Conservation (phyloP, 2,797 vertebrate species). For the Iguana delicatissima region DNA sequence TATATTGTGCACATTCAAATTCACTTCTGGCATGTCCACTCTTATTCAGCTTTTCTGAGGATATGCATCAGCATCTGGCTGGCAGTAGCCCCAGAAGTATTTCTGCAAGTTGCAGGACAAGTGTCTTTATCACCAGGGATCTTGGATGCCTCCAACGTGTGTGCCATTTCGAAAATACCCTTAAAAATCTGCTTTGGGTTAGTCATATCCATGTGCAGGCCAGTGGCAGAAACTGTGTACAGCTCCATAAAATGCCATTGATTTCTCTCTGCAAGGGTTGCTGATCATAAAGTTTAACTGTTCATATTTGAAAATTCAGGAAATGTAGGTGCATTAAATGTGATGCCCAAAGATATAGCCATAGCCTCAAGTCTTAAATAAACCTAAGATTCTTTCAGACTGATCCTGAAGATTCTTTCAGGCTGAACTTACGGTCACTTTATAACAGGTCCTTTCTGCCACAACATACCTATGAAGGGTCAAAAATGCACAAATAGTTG, state of each 20-base stretch:
- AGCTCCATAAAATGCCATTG: neutral
- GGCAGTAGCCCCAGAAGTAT: neutral
- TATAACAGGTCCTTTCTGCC: neutral
- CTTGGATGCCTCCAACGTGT: neutral
- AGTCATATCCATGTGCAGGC: neutral
- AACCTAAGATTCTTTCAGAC: neutral
- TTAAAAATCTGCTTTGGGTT: neutral
- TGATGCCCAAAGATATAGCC: neutral
- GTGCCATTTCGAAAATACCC: neutral
- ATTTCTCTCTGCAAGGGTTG: neutral
- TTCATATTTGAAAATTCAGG: neutral
- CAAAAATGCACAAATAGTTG: neutral
- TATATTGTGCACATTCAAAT: neutral
- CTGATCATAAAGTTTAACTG: neutral
- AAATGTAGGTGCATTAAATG: neutral
- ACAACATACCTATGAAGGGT: neutral
- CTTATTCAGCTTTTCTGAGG: neutral
- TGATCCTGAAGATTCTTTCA: neutral
- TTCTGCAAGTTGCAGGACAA: neutral
- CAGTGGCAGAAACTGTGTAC: neutral
- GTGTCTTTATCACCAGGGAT: neutral
- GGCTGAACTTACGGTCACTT: neutral
- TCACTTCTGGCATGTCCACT: too few species aligned
- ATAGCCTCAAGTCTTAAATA: neutral
- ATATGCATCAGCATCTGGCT: neutral